Base-by-base conservation (phyloP, 2,888 invertebrate species). In the Epistrophe grossulariae region DNA sequence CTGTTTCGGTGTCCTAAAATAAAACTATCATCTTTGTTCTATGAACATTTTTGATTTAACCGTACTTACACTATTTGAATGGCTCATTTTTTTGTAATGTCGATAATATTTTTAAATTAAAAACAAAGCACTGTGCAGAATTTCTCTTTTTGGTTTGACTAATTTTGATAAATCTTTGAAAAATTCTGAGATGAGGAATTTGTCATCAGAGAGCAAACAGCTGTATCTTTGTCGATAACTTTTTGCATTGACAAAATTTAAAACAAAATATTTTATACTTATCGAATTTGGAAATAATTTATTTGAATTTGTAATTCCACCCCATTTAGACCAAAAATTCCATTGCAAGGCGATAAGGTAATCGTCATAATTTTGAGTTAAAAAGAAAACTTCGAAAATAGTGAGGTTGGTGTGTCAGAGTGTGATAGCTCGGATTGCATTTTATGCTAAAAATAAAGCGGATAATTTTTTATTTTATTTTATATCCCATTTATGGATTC, bases 1-100 rank as follows among this genome's bases (percentile, higher is more conserved):
- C 91, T 19, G 90, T 90, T 79, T 92, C 92, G 8, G 91, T 91
- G 31, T 91, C 91, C 85, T 89, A 24, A 43, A 60, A 10, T n/a
- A 8, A 11, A 4, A 1, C 0, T 24, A 15, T 19, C 13, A 59
- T 15, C 3, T 1, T 5, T 1, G 17, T 38, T 15, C 6, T 28
- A 13, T 19, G 3, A 4, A 6, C 1, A 45, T 7, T 9, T 35
- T 50, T 3, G 4, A 52, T 24, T 8, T 0, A 52, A 19, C 6
- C 24, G 7, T 31, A 76, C 87, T 87, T 72, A 87, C 87, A 66
- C 83, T 87, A 72, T 83, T 87, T 11, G 79, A 72, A 55, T 87
- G 79, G 55, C 83, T 66, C 87, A 87, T 87, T 59, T 71, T 4
- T 43, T 74, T 38, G 31, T 31, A n/a, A n/a, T n/a, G n/a, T n/a